Evolutionary conservation across 1,140 invertebrate species (phyloP), one percentile per base, ranked within the genome.

Genomic region (Dufourea novaeangliae): DNA sequence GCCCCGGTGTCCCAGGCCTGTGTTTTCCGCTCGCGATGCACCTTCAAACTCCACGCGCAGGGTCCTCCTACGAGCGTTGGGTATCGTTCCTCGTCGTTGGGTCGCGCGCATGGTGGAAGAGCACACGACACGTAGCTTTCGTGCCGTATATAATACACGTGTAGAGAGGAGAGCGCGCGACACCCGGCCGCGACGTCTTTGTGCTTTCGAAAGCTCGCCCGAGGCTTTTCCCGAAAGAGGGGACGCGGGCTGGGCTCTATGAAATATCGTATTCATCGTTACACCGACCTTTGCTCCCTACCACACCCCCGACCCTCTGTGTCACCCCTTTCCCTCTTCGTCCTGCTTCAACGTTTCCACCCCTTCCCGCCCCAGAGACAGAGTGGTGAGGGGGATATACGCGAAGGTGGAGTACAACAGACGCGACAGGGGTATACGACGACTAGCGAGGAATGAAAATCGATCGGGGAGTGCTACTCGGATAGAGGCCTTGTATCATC

Each of bases 241-340:
- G 70, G 46, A n/a, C n/a, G n/a, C n/a, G n/a, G n/a, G n/a, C n/a
- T n/a, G n/a, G 11, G 44, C 78, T 64, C 67, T 80, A 71, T 83
- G 78, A 83, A 80, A 83, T 80, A 83, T 81, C 79, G 79, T 81
- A 78, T 66, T 83, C 79, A 83, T 78, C 74, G 68, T 78, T 83
- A 81, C 59, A 73, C 46, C 78, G 74, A 83, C 74, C 74, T 83
- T 73, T 52, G 69, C 71, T n/a, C n/a, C n/a, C n/a, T n/a, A n/a
- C n/a, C n/a, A n/a, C n/a, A n/a, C n/a, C n/a, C n/a, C n/a, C n/a
- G n/a, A n/a, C n/a, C n/a, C n/a, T n/a, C n/a, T n/a, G n/a, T n/a
- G n/a, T n/a, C 62, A 44, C 57, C 34, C 25, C 41, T n/a, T 20
- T n/a, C 4, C 0, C n/a, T 39, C 34, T 46, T 29, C 63, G 10